Conservation (phyloP, 2,888 invertebrate species). For the Diarsia mendica region DNA sequence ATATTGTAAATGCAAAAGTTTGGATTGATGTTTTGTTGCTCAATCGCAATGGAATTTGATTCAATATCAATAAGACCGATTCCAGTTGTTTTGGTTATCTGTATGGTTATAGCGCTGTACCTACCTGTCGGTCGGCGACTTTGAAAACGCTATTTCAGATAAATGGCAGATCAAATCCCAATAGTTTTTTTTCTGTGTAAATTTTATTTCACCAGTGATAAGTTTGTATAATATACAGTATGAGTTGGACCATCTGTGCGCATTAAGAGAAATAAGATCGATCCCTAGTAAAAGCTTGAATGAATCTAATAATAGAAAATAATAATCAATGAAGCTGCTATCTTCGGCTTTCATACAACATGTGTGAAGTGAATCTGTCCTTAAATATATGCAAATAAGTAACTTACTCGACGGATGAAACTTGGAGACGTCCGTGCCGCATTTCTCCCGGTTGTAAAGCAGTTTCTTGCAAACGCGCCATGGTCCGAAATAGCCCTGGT, state of each 20-base stretch:
- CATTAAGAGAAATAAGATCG: background rate
- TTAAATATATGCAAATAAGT: conserved; percentile 50
- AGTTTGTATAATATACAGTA: too few relatives aligned
- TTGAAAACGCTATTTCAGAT: too few relatives aligned
- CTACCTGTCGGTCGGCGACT: too few relatives aligned
- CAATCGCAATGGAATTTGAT: conserved; percentile 25
- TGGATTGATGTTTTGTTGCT: conserved; percentile 23
- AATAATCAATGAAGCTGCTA: conserved; percentile 19
- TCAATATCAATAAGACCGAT: background rate
- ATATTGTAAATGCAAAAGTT: conserved; percentile 18
- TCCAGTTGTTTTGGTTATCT: background rate
- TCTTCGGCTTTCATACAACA: conserved; percentile 40
- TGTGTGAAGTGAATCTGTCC: conserved; percentile 13
- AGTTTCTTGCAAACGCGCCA: conserved; percentile 96
- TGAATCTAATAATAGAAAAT: conserved; percentile 37
- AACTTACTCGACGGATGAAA: conserved; percentile 94
- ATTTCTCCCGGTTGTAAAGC: conserved; percentile 95
- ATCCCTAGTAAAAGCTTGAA: conserved; percentile 4
- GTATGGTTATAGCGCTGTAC: too few relatives aligned
- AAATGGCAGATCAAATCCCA: too few relatives aligned
- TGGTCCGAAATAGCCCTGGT: conserved; percentile 96
- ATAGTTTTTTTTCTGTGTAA: background rate
- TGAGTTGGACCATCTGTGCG: background rate
- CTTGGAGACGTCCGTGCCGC: conserved; percentile 94
- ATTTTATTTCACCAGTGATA: background rate